phyloP scores from a whole-genome alignment of 2,888 invertebrate genomes.

The Acanthoscelides obtectus region DNA sequence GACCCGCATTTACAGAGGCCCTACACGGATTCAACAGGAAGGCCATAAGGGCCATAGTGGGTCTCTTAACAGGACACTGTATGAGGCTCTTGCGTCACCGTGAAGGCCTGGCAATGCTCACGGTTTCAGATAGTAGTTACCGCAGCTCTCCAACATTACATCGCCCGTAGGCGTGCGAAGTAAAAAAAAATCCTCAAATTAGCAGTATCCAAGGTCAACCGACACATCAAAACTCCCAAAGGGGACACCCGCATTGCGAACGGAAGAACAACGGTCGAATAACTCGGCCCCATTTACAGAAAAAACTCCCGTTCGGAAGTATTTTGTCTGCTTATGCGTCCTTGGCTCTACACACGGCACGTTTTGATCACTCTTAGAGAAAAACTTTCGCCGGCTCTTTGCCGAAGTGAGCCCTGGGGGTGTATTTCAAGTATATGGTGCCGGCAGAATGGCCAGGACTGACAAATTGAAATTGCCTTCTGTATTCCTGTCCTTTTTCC shows the following conservation, averaged over 20 bases:
- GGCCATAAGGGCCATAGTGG: no score
- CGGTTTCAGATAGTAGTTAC: no score
- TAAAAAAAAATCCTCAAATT: no score
- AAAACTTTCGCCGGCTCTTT: conserved; percentile 39
- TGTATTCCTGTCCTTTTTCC: conserved; percentile 12
- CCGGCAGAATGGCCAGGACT: conserved; percentile 39
- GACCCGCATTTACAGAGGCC: no score
- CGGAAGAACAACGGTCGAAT: neutral
- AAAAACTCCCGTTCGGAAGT: neutral
- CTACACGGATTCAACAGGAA: no score
- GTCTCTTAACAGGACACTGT: no score
- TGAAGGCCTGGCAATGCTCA: no score
- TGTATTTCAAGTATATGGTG: conserved; percentile 35
- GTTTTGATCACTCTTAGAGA: neutral
- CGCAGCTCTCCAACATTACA: no score
- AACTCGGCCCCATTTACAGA: neutral
- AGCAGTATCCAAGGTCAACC: no score
- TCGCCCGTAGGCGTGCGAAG: no score
- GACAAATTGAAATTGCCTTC: conserved; percentile 44
- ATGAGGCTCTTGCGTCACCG: no score
- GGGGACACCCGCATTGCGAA: neutral
- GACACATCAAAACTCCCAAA: neutral
- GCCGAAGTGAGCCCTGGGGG: conserved; percentile 40
- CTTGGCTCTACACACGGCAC: neutral
- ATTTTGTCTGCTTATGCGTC: neutral